Evolutionary conservation across 2,888 invertebrate species (phyloP), one percentile per base, ranked within the genome.

Genomic region (Auanema freiburgensis): DNA sequence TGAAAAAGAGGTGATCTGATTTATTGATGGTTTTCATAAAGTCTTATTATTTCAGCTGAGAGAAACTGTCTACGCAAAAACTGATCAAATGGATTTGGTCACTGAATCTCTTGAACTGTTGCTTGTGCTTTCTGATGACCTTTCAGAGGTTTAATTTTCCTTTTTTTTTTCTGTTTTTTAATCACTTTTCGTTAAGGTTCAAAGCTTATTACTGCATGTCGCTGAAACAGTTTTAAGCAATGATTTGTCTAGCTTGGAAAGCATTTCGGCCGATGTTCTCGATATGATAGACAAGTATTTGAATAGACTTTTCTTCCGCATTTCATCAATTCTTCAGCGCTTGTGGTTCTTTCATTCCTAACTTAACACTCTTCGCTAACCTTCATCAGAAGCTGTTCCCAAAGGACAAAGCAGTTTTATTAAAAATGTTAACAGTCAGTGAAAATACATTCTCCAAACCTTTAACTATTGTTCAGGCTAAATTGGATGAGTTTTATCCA

Each of bases 201-300:
- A 71, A 42, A 51, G 57, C 50, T 56, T 65, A 23, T 46, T 73
- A 8, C 52, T 69, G 16, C 57, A 18, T 10, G 65, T 67, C 41
- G 65, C 69, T 1, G 59, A 71, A 51, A 44, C 52, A 18, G 64
- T 67, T 14, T 57, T 73, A 21, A 18, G 57, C 14, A 51, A 53
- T 4, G 74, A 74, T 66, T 42, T 74, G 57, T 57, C 59, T 23
- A 52, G 59, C 11, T 49, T 74, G 2, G 52, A 60, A 24, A 24
- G 59, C n/a, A 59, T 44, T 42, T 60, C 69, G 14, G 68, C 64
- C 0, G 81, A 83, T 64, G 76, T 83, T 12, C 62, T 83, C 42
- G 81, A 83, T 61, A 74, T 83, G 23, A 79, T 83, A 3, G 83
- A 84, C 59, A 66, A 49, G 65, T 65, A 16, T 51, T n/a, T n/a